phyloP scores from a whole-genome alignment of 2,113 vertebrate species.

The Phrynosoma blainvillii region DNA sequence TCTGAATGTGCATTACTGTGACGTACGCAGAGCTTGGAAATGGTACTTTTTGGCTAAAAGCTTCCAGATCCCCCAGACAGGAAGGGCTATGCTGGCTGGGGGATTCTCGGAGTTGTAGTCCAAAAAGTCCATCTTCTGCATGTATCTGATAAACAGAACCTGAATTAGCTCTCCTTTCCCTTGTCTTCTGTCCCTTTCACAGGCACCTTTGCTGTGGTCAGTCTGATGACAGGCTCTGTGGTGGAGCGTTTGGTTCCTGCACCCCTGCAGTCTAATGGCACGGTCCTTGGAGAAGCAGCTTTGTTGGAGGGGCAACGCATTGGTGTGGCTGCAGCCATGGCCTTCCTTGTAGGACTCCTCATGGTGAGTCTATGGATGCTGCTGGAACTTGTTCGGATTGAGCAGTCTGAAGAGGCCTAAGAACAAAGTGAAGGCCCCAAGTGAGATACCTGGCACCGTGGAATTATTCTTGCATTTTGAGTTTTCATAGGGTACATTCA shows the following conservation, averaged over 20 bases:
- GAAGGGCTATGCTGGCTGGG: too few species aligned
- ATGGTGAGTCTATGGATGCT: constrained; percentile 76
- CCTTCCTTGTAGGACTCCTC: constrained; percentile 86
- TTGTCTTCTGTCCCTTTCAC: neutral
- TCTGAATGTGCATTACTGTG: neutral
- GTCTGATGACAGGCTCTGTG: constrained; percentile 90
- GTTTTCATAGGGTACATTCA: neutral
- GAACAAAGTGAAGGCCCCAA: neutral
- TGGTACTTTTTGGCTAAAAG: neutral
- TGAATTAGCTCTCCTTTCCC: neutral
- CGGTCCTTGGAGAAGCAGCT: constrained; percentile 75
- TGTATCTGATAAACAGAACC: neutral
- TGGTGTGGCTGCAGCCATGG: constrained; percentile 84
- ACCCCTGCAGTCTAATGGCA: constrained; percentile 65
- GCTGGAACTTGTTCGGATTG: neutral
- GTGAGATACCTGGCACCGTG: neutral
- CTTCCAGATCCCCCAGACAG: neutral
- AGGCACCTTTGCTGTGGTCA: constrained; percentile 93
- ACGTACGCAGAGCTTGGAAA: neutral
- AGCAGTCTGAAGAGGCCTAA: neutral
- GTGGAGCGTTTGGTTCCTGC: constrained; percentile 87
- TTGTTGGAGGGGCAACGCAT: constrained; percentile 84
- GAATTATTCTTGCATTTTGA: neutral
- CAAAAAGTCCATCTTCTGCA: neutral
- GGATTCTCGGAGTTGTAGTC: neutral